A percentile compares a stretch with the other conserved stretches of the same genome.
Evolutionary conservation across 2,113 vertebrate species (phyloP).

Genomic region (Martes martes): DNA sequence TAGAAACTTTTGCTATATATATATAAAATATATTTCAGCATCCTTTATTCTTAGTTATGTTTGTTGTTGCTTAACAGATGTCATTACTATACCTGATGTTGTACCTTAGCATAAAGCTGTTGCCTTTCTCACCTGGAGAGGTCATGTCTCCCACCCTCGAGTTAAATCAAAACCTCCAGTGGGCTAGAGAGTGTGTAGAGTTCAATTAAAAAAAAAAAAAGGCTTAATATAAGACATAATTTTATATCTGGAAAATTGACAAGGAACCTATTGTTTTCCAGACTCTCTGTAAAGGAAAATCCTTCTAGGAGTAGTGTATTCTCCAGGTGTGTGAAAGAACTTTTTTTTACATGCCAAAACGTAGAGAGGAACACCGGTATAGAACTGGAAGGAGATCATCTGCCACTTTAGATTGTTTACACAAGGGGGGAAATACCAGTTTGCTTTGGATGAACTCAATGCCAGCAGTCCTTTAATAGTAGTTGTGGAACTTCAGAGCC

Average conservation of each 20-base stretch:
- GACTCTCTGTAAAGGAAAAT: neutral
- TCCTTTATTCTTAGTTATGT: neutral
- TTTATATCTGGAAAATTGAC: neutral
- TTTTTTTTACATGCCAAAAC: neutral
- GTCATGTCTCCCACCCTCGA: neutral
- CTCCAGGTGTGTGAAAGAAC: neutral
- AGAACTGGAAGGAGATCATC: neutral
- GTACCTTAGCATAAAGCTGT: neutral
- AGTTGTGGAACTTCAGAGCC: neutral
- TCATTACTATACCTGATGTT: neutral
- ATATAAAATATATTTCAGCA: neutral
- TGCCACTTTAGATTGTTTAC: neutral
- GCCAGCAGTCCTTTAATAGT: neutral
- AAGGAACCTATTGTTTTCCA: neutral
- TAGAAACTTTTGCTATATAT: neutral
- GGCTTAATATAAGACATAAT: neutral
- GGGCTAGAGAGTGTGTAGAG: neutral
- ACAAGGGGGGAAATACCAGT: neutral
- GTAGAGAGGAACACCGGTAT: neutral
- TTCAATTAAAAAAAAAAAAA: neutral
- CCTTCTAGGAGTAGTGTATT: neutral
- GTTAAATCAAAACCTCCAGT: neutral
- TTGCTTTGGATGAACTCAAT: neutral
- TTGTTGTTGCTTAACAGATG: neutral
- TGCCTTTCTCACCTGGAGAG: neutral